Evolutionary conservation across 2,113 vertebrate species (phyloP).

Genomic region (Leucopternis melanops): DNA sequence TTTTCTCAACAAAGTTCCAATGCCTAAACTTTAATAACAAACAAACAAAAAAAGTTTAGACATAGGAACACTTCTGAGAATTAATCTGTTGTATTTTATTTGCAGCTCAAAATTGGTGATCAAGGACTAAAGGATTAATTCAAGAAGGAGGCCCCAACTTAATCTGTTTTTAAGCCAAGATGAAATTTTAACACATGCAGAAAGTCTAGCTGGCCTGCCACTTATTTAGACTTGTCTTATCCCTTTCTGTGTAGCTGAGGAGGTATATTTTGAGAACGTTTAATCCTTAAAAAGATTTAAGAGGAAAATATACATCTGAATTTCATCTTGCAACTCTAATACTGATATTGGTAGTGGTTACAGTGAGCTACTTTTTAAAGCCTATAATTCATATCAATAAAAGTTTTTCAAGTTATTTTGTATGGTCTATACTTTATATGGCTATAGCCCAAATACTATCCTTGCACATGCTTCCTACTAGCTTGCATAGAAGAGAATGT

Average conservation of each 20-base stretch:
- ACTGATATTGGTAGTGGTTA: not conserved
- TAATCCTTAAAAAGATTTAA: not conserved
- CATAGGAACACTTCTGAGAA: not conserved
- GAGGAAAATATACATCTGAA: not conserved
- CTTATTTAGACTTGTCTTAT: not conserved
- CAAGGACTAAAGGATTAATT: not conserved
- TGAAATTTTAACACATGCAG: not conserved
- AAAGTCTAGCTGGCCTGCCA: not conserved
- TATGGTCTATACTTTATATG: not conserved
- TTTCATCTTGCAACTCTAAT: not conserved
- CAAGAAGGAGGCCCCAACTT: not conserved
- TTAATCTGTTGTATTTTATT: not conserved
- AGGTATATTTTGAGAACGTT: not conserved
- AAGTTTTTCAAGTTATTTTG: not conserved
- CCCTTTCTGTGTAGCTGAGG: not conserved
- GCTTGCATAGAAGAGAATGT: not conserved
- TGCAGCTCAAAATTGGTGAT: not conserved
- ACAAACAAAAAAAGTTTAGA: not conserved
- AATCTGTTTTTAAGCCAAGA: not conserved
- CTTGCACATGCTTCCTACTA: not conserved
- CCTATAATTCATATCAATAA: not conserved
- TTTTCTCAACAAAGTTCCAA: not conserved
- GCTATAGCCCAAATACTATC: not conserved
- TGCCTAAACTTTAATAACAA: not conserved
- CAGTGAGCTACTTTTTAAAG: not conserved